phyloP scores from a whole-genome alignment of 2,888 invertebrate genomes.

The Noctua janthina region DNA sequence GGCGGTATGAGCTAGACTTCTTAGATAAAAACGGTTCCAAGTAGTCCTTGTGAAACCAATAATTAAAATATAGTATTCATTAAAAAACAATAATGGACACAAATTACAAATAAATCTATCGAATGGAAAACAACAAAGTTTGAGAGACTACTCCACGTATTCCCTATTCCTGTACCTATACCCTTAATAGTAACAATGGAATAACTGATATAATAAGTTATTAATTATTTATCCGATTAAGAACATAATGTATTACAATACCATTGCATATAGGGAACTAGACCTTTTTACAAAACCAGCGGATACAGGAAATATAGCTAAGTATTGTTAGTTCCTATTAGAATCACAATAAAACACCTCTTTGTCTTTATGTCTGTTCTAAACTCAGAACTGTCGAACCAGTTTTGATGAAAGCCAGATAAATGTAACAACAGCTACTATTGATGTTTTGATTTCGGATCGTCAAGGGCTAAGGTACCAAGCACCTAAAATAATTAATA shows the following conservation, averaged over 20 bases:
- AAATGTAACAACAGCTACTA: too few species aligned
- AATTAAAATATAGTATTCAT: too few species aligned
- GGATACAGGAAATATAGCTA: conserved; percentile 41
- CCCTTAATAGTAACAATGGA: conserved; percentile 56
- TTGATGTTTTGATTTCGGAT: neutral
- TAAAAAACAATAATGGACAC: too few species aligned
- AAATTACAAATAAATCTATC: too few species aligned
- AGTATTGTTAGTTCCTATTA: conserved; percentile 54
- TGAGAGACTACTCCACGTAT: conserved; percentile 26
- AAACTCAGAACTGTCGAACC: neutral
- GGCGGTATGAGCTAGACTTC: too few species aligned
- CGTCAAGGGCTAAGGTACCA: neutral
- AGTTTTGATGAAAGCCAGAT: neutral
- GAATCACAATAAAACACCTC: neutral
- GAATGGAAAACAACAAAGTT: neutral
- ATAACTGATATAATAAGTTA: conserved; percentile 54
- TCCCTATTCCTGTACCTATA: conserved; percentile 3
- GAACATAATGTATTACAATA: conserved; percentile 50
- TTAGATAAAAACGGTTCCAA: too few species aligned
- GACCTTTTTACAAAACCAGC: conserved; percentile 11
- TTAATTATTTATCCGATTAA: conserved; percentile 57
- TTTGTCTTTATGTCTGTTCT: neutral
- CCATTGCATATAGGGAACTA: conserved; percentile 44
- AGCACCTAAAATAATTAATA: neutral
- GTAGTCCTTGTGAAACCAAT: too few species aligned